Evolutionary conservation across 2,113 vertebrate genomes (phyloP), one percentile per base, ranked within the genome.

Genomic region (Oxyruncus cristatus): DNA sequence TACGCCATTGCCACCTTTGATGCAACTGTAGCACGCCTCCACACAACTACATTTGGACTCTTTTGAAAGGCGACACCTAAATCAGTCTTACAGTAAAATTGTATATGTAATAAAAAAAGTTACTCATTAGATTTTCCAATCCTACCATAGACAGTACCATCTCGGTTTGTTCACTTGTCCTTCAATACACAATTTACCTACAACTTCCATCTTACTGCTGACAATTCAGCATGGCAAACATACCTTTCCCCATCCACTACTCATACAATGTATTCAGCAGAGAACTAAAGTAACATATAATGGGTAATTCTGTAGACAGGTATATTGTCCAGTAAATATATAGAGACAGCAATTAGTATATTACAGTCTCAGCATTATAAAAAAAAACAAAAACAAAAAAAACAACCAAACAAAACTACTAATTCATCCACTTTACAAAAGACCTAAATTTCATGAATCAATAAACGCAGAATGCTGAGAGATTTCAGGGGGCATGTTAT

Each of bases 401-500:
- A n/a, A n/a, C n/a, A n/a, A n/a, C n/a, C n/a, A n/a, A n/a, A n/a
- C n/a, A n/a, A n/a, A n/a, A n/a, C n/a, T n/a, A n/a, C 2, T 37
- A 49, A 77, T 16, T 47, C 1, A 28, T 14, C 5, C 14, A 77
- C 22, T 11, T 58, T 35, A 50, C 20, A 63, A n/a, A 33, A 53
- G 9, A 20, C 4, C 8, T 14, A 33, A 35, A 58, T 41, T 56
- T 58, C 55, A 74, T 19, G 22, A 71, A 58, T 32, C 14, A 24
- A 10, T 68, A 66, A 49, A 53, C 0, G 0, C 0, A 44, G 46
- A 73, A 14, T 2, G 52, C 52, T 28, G n/a, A 70, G 30, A 67
- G 27, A 87, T 46, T 77, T 42, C 42, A 87, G 23, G 12, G 7
- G 33, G 11, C 30, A 41, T 3, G 19, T 1, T 71, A 52, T 1